Evolutionary conservation across 2,888 invertebrate species (phyloP), one percentile per base, ranked within the genome.

Genomic region (Trachelus iudaicus): DNA sequence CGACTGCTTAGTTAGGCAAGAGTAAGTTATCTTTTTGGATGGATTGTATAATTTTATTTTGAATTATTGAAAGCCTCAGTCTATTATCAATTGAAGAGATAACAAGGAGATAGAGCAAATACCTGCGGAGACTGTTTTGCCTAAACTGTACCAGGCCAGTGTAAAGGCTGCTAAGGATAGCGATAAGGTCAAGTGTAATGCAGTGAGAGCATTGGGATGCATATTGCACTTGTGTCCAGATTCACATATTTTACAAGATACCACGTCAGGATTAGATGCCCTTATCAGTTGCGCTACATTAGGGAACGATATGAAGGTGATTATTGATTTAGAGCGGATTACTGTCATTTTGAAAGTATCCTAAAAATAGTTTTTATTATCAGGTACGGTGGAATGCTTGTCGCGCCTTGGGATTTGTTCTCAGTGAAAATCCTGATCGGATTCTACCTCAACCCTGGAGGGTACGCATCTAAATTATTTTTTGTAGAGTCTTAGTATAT

Each of bases 361-460:
- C 23, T 23, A 23, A 56, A 56, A 56, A 23, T 2, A 15, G 73
- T 73, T 78, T 73, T 75, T 69, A 77, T 34, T 83, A 87, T 79
- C 79, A 93, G 93, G 94, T 97, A 69, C 94, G 97, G 76, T 98
- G 98, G 98, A 98, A 98, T 91, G 95, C 97, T 1, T 98, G 98
- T 90, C 96, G 97, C 90, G 97, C 97, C 1, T 92, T 97, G 78
- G 96, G 97, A 34, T 96, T 95, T 86, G 93, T 96, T 80, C 94
- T 98, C 92, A 95, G 91, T 81, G 92, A 93, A 79, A 81, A 87
- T 34, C 90, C 91, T 30, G 91, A 93, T 74, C 86, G 90, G 37
- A 87, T 91, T 80, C 88, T 91, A 12, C 87, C 90, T 30, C 82
- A 89, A 23, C 82, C 88, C 3, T 93, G 93, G 92, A 92, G 91